Evolutionary conservation across 2,113 vertebrate genomes (phyloP), one percentile per base, ranked within the genome.

Genomic region (Zingel zingel): DNA sequence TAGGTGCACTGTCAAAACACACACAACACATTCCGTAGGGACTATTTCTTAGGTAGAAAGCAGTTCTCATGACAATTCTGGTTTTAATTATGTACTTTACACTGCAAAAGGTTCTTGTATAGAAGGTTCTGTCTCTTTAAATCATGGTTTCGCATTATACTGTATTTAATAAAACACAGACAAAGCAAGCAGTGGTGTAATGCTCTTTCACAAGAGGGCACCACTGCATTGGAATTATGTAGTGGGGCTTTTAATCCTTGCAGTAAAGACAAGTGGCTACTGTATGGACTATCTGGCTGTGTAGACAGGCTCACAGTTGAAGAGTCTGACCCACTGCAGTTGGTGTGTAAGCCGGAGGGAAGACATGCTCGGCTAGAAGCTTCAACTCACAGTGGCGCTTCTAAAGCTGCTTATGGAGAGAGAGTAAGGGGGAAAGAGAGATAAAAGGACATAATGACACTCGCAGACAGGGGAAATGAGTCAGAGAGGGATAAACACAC

Each of bases 391-490:
- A 79, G 69, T 23, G 82, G 61, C 2, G 62, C 78, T 72, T 83
- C 50, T 23, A 86, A 83, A 85, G 86, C 89, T 90, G 84, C 86
- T 88, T 78, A 83, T 13, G 6, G 25, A 50, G 33, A 71, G 65
- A 43, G 43, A 54, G 71, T 43, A 48, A 36, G 65, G 10, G 56
- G 48, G 19, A 1, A 27, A 71, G 25, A 74, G 48, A 67, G 62
- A 77, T 33, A 85, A 15, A 81, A 39, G 43, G 57, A 73, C 6
- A 43, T 80, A 74, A 75, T 79, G 79, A 83, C 73, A 78, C 47
- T 78, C 77, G 84, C 48, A 89, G 77, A 74, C 56, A 74, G 70
- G 86, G 74, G 78, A 84, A 91, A 88, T 75, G 86, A 89, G 78
- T 86, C 62, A 65, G 82, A 85, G 79, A 82, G 77, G 85, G 77